These are phyloP conservation scores for Oceanites oceanicus DNA, from an alignment of 2,113 vertebrate species.

Conservation along the genomic window DNA sequence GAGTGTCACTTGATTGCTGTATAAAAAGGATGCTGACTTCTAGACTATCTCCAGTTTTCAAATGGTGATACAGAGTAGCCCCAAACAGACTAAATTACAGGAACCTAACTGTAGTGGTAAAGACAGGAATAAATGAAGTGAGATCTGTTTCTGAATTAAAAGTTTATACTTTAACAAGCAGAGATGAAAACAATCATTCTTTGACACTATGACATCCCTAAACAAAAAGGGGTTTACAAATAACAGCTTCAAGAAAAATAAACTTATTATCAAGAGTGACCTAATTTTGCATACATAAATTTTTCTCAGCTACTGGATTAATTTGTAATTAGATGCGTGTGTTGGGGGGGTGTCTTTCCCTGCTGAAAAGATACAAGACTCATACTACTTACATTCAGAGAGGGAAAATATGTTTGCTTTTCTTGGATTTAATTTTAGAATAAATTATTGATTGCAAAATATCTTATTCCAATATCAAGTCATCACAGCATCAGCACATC, in stretches of 20 bases:
- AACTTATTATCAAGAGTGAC: neutral
- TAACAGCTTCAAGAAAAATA: neutral
- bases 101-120: neutral
- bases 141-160: neutral
- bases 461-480: conserved; percentile 22
- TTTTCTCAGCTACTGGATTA: neutral
- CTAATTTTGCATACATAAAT: neutral
- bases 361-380: neutral
- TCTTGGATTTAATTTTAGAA: neutral
- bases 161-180: neutral
- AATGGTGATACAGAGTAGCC: neutral
- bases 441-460: conserved; percentile 38
- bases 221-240: neutral
- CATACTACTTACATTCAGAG: neutral
- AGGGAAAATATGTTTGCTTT: neutral
- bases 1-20: neutral
- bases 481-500: neutral
- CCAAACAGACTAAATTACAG: neutral
- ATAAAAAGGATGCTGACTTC: neutral
- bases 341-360: neutral
- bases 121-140: neutral
- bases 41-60: neutral
- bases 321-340: neutral
- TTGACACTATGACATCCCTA: neutral
- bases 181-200: neutral